Conservation (phyloP, 2,113 vertebrate species). For the Lophius piscatorius region DNA sequence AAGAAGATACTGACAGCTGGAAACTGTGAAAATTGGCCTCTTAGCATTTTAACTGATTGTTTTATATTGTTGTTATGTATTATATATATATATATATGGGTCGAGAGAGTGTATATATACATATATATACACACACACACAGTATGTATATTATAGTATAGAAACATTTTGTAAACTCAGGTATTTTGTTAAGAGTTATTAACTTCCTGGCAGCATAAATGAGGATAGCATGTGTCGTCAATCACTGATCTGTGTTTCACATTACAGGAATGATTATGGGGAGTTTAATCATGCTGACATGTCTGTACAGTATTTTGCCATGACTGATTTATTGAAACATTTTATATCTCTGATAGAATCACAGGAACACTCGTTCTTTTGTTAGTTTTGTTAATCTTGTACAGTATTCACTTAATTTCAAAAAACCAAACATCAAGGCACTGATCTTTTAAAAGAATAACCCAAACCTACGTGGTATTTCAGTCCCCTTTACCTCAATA, state of each 20-base stretch:
- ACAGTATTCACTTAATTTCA: too few species aligned
- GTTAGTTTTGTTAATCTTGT: background rate
- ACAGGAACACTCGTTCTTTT: constrained; percentile 11
- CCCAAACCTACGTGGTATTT: too few species aligned
- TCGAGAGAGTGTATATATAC: too few species aligned
- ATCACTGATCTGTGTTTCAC: constrained; percentile 15
- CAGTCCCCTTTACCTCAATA: too few species aligned
- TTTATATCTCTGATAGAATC: constrained; percentile 3
- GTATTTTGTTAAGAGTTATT: constrained; percentile 57
- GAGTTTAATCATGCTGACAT: constrained; percentile 1
- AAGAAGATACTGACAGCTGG: constrained; percentile 10
- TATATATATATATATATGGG: too few species aligned
- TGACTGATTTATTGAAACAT: background rate
- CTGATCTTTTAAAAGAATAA: too few species aligned
- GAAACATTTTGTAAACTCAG: constrained; percentile 67
- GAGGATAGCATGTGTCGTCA: constrained; percentile 27
- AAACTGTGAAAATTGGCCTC: constrained; percentile 63
- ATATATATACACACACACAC: too few species aligned
- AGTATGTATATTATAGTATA: constrained; percentile 39
- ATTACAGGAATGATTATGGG: constrained; percentile 1
- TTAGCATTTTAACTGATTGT: constrained; percentile 57
- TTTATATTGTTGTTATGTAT: constrained; percentile 47
- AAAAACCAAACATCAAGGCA: too few species aligned
- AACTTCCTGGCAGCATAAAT: constrained; percentile 25
- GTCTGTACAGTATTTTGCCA: background rate